Base-by-base conservation (phyloP, 2,888 invertebrate species). In the Pandemis heparana region DNA sequence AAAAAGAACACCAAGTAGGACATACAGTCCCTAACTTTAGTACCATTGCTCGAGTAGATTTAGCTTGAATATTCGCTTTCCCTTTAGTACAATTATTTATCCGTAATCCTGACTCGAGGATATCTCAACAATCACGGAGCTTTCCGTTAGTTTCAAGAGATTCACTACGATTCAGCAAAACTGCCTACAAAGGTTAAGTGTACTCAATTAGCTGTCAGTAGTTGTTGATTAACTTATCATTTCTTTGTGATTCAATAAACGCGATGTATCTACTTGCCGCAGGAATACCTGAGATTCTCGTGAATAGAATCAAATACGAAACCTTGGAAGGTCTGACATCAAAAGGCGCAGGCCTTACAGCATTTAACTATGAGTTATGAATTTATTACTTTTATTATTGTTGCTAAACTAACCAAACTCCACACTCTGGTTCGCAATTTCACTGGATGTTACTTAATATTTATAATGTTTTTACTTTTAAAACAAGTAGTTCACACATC, bases 111-210 rank as follows among this genome's bases (percentile, higher is more conserved):
- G 23, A 64, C 59, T 53, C n/a, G 64, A 53, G 43, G 43, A 60
- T 61, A 41, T 43, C 59, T 41, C 16, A 60, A 38, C 61, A 53
- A 43, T 56, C 38, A 16, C 53, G 7, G 43, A 62, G 53, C 23
- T 67, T 46, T 53, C 41, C 14, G 53, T 32, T 62, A 62, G 67
- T 67, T 67, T 53, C 61, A 51, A 43, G 53, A 70, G 70, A 46
- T 63, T 56, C 56, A 16, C 18, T 18, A 70, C 64, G 70, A 70
- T 23, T 64, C 64, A 46, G 70, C 64, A 63, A 41, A 70, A 70
- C 66, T 16, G 56, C 64, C 70, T 63, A 63, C 63, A 64, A 70
- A 70, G 70, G 64, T 64, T 70, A 64, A 70, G 46, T 46, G 64
- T 64, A 46, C 63, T 70, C 56, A 64, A 70, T 70, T 70, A 70